Percentiles rank a stretch among this genome's conserved stretches.
Conservation (phyloP, 2,888 invertebrate genomes). For the Tetramorium bicarinatum region DNA sequence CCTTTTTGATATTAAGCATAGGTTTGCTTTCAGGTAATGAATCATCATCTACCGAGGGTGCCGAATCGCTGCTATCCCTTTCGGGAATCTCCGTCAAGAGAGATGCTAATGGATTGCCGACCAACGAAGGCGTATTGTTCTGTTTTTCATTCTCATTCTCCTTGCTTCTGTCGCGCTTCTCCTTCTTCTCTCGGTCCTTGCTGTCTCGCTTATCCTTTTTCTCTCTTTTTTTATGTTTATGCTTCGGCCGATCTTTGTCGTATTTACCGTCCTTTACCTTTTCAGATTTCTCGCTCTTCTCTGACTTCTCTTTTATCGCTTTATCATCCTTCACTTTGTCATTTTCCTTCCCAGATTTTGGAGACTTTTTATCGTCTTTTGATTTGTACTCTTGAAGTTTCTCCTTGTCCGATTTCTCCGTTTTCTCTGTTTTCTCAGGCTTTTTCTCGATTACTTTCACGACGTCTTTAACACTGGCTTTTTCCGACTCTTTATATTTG, state of each 20-base stretch:
- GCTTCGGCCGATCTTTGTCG: constrained; percentile 86
- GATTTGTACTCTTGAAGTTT: constrained; percentile 87
- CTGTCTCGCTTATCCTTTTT: constrained; percentile 90
- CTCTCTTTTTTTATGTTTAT: constrained; percentile 88
- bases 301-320: constrained; percentile 75
- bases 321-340: constrained; percentile 83
- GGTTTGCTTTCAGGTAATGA: constrained; percentile 75
- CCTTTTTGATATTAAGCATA: constrained; percentile 70
- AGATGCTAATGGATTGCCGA: constrained; percentile 86
- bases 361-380: constrained; percentile 84
- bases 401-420: constrained; percentile 89
- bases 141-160: constrained; percentile 81
- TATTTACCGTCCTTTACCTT: constrained; percentile 81
- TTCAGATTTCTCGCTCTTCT: constrained; percentile 81
- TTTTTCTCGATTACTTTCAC: constrained; percentile 87
- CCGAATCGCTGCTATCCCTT: constrained; percentile 82
- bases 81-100: constrained; percentile 81
- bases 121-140: constrained; percentile 79
- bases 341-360: constrained; percentile 80
- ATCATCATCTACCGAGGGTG: constrained; percentile 82
- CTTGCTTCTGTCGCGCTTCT: constrained; percentile 84
- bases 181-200: constrained; percentile 88
- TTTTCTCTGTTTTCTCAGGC: constrained; percentile 89
- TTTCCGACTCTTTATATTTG: constrained; percentile 86
- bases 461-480: constrained; percentile 86